These are phyloP conservation scores for Hesperia comma DNA, from an alignment of 2,888 invertebrate species.

Conservation along the genomic window DNA sequence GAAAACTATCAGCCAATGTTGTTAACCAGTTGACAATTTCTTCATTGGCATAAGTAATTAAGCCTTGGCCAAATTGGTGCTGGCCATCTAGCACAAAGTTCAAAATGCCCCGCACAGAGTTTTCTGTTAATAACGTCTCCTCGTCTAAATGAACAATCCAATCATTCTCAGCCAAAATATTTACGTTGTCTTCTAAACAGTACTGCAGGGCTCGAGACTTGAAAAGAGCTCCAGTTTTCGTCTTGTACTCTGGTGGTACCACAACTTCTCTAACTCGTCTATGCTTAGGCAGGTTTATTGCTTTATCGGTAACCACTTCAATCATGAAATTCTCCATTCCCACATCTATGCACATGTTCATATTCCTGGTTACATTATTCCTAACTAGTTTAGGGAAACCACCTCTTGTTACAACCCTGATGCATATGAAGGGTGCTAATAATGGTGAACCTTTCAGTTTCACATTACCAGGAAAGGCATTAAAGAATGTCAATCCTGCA, in stretches of 20 bases:
- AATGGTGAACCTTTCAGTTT: conserved; percentile 94
- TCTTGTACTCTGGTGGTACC: conserved; percentile 93
- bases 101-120: conserved; percentile 94
- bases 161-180: conserved; percentile 92
- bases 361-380: conserved; percentile 92
- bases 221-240: conserved; percentile 95
- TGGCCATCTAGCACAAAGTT: conserved; percentile 98
- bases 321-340: conserved; percentile 98
- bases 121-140: conserved; percentile 96
- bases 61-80: conserved; percentile 97
- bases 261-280: conserved; percentile 93
- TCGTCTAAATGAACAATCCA: conserved; percentile 99
- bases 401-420: conserved; percentile 96
- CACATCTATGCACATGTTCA: conserved; percentile 93
- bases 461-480: conserved; percentile 97
- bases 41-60: conserved; percentile 98
- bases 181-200: conserved; percentile 95
- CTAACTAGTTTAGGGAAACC: conserved; percentile 96
- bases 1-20: conserved; percentile 96
- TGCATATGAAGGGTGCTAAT: conserved; percentile 96
- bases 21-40: conserved; percentile 98
- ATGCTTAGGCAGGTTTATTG: conserved; percentile 89
- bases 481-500: conserved; percentile 93
- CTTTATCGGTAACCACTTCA: conserved; percentile 97
- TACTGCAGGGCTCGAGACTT: conserved; percentile 98